phyloP scores from a whole-genome alignment of 2,113 vertebrate genomes.

The Platichthys flesus region DNA sequence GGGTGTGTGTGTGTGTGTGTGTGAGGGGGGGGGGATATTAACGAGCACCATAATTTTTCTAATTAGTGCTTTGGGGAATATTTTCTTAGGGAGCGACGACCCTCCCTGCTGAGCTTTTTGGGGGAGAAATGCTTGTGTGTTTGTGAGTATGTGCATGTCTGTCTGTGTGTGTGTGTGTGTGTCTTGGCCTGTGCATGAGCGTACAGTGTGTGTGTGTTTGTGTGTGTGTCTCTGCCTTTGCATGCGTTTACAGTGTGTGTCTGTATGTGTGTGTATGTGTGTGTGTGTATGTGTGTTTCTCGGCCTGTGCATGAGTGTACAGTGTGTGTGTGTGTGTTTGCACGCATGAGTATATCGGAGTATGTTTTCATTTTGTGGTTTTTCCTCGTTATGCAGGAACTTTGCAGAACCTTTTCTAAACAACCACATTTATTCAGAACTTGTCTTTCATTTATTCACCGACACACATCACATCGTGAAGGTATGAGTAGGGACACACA shows the following conservation, averaged over 20 bases:
- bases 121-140: slow-evolving; percentile 28
- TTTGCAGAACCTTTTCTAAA: slow-evolving; percentile 22
- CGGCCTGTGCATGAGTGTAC: too few relatives aligned
- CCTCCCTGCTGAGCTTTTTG: slow-evolving; percentile 78
- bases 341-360: slow-evolving; percentile 10
- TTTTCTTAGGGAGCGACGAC: slow-evolving; percentile 82
- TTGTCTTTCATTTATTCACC: slow-evolving; percentile 10
- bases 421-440: background rate
- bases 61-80: slow-evolving; percentile 88
- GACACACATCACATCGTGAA: slow-evolving; percentile 25
- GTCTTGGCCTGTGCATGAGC: slow-evolving; percentile 7
- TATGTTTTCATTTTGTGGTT: slow-evolving; percentile 9
- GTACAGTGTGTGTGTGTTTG: slow-evolving; percentile 14
- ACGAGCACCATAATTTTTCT: slow-evolving; percentile 85
- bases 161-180: slow-evolving; percentile 4
- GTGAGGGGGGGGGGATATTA: slow-evolving; percentile 74
- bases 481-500: slow-evolving; percentile 36
- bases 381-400: slow-evolving; percentile 8
- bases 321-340: slow-evolving; percentile 12
- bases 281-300: background rate
- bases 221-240: background rate
- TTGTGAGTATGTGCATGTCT: slow-evolving; percentile 9
- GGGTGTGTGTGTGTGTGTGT: slow-evolving; percentile 21
- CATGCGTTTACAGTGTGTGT: slow-evolving; percentile 25
- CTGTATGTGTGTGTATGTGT: slow-evolving; percentile 25